Percentiles rank a stretch among this genome's conserved stretches.
Evolutionary conservation across 2,113 vertebrate species (phyloP).

Genomic region (Serilophus lunatus): DNA sequence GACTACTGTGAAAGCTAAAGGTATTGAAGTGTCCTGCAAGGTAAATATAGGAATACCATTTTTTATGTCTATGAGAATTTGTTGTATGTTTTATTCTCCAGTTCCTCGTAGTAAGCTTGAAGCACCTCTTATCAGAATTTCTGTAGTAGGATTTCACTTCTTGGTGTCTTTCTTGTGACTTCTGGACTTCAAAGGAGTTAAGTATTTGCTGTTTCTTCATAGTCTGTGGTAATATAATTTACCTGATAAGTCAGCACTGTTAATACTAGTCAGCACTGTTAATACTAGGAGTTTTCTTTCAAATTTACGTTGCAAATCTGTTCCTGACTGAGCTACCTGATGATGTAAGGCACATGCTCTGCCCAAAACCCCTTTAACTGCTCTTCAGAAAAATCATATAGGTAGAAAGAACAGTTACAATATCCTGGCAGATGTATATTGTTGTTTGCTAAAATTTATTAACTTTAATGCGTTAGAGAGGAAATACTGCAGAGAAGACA

Average conservation of each 20-base stretch:
- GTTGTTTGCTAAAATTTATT: background rate
- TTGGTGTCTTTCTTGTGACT: background rate
- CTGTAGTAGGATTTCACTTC: background rate
- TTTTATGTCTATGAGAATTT: background rate
- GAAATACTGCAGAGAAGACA: background rate
- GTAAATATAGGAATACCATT: accelerated
- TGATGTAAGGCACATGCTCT: background rate
- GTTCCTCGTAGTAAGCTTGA: background rate
- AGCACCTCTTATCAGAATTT: background rate
- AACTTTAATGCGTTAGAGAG: background rate
- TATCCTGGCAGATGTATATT: background rate
- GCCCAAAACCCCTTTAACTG: background rate
- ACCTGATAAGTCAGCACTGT: background rate
- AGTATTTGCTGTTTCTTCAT: background rate
- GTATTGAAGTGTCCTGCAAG: background rate
- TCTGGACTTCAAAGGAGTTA: background rate
- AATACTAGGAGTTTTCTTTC: background rate
- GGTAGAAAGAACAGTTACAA: background rate
- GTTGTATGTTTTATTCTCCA: background rate
- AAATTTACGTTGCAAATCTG: background rate
- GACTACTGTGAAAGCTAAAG: background rate
- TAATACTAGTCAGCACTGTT: background rate
- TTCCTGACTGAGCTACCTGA: background rate
- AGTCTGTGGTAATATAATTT: background rate
- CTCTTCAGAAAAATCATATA: background rate